Base-by-base conservation (phyloP, 2,888 invertebrate genomes). In the Busseola fusca region DNA sequence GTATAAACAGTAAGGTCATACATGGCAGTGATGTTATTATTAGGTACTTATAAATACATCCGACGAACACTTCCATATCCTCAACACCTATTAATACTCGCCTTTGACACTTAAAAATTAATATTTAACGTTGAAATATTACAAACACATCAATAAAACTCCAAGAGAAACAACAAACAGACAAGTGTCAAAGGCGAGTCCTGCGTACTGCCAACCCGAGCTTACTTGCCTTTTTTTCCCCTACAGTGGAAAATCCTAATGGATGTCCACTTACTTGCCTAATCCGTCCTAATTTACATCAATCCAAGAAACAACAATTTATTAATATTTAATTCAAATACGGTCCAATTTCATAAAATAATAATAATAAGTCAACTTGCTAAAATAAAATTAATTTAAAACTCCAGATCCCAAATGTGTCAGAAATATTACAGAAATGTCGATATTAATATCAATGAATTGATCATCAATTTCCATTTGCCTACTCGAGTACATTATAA, bases 1-100 rank as follows among this genome's bases (percentile, higher is more conserved):
- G 91, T 95, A 95, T 93, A 95, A 94, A 95, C 94, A 94, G 94
- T 95, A 95, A 94, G 94, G 95, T 94, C 95, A 92, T 94, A 95
- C 91, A 95, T 95, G 95, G 95, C 95, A 95, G 95, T 95, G 95
- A 94, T 94, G 94, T 93, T 93, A 91, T 88, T 87, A 90, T 91
- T 77, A 71, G 75, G 66, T 94, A 93, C 91, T 93, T 94, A 94
- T 87, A 91, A 91, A 89, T 91, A 88, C 89, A 92, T 87, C 90
- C 89, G 87, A 89, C 87, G 88, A 87, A 89, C 86, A 83, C 87
- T 85, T 86, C 90, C 90, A 81, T 86, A 75, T 85, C 76, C 60
- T 82, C 80, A 84, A 81, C 80, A 82, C 75, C 72, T 64, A 21
- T 34, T 34, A 0, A 34, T 45, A 72, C 84, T 76, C 76, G 66